These are phyloP conservation scores for Aplochiton taeniatus DNA, from an alignment of 2,797 vertebrate species.

Conservation along the genomic window DNA sequence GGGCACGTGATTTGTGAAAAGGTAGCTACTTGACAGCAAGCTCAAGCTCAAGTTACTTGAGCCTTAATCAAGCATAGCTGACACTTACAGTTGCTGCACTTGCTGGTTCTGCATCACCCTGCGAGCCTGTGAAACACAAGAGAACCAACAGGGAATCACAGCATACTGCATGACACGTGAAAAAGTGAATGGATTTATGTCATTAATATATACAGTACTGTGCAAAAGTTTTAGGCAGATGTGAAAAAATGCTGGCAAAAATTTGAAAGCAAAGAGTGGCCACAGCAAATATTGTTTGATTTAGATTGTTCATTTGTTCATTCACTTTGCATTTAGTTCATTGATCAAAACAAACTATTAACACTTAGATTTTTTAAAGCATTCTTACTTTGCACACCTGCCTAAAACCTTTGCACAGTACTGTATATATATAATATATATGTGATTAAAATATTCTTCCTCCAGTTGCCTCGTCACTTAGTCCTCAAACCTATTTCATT, in stretches of 20 bases:
- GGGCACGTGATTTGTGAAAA: background rate
- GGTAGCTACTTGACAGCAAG: background rate
- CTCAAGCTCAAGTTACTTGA: background rate
- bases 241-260: too few relatives aligned
- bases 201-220: too few relatives aligned
- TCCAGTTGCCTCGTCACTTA: background rate
- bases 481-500: background rate
- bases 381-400: too few relatives aligned
- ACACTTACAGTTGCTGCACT: slow-evolving; percentile 94
- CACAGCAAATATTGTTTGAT: too few relatives aligned
- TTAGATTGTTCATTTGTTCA: too few relatives aligned
- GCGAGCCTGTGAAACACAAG: slow-evolving; percentile 82
- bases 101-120: slow-evolving; percentile 99
- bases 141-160: slow-evolving; percentile 15
- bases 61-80: background rate
- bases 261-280: too few relatives aligned
- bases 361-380: too few relatives aligned
- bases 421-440: too few relatives aligned
- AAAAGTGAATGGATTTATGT: slow-evolving; percentile 1
- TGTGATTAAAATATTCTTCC: slow-evolving; percentile 10
- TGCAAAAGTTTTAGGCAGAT: too few relatives aligned
- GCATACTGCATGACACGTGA: background rate
- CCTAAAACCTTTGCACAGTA: too few relatives aligned
- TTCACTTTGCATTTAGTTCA: too few relatives aligned
- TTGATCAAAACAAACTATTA: too few relatives aligned